These are phyloP conservation scores for Dendropsophus ebraccatus DNA, from an alignment of 2,113 vertebrate species.

Conservation along the genomic window DNA sequence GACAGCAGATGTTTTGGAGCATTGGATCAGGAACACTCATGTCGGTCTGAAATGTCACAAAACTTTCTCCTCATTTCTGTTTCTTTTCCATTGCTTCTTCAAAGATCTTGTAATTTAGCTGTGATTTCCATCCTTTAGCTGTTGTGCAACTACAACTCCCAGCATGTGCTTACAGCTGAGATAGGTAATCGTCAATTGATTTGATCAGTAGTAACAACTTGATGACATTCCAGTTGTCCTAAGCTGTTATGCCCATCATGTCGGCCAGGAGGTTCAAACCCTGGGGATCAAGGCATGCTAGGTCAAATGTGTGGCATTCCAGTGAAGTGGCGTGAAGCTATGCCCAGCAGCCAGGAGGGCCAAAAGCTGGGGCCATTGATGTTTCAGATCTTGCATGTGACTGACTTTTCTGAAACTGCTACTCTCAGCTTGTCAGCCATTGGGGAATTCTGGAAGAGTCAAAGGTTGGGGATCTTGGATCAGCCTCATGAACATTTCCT, in stretches of 20 bases:
- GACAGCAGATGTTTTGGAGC: conserved; percentile 50
- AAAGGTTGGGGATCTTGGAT: not conserved
- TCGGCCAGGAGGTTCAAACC: too few relatives aligned
- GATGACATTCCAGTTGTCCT: too few relatives aligned
- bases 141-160: not conserved
- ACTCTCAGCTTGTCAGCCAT: not conserved
- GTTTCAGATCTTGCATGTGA: too few relatives aligned
- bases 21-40: not conserved
- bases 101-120: not conserved
- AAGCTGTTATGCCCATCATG: too few relatives aligned
- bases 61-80: not conserved
- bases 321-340: too few relatives aligned
- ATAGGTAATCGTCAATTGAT: not conserved
- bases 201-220: not conserved
- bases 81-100: not conserved
- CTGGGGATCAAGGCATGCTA: too few relatives aligned
- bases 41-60: not conserved
- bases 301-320: too few relatives aligned
- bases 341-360: too few relatives aligned
- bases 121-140: not conserved
- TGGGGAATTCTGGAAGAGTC: not conserved
- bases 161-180: not conserved
- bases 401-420: not conserved
- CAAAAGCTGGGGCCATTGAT: too few relatives aligned
- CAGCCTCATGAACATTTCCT: too few relatives aligned